Conservation (phyloP, 1,140 invertebrate genomes). For the Ceratitis capitata region DNA sequence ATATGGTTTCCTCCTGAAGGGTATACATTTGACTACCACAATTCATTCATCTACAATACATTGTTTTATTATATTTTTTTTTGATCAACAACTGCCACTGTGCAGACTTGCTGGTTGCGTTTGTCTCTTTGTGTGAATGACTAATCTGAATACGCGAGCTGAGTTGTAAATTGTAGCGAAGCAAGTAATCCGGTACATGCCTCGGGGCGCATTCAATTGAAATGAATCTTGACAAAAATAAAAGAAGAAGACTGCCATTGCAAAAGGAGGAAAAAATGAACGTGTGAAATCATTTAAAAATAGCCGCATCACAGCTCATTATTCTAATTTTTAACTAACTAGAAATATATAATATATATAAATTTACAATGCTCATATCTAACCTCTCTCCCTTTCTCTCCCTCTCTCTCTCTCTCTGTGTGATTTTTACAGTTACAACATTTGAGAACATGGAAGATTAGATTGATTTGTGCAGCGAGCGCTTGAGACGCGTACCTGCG, state of each 20-base stretch:
- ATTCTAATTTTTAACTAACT: background rate
- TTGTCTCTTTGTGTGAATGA: background rate
- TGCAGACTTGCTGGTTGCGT: background rate
- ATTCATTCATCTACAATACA: too few relatives aligned
- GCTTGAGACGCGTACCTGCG: background rate
- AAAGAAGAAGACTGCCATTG: background rate
- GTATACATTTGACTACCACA: too few relatives aligned
- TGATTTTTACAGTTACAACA: background rate
- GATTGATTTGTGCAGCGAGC: background rate
- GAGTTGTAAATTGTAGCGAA: background rate
- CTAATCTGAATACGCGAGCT: background rate
- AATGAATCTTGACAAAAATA: background rate
- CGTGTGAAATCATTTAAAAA: slow-evolving; percentile 34
- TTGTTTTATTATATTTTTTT: too few relatives aligned
- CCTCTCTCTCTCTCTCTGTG: background rate
- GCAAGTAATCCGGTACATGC: background rate
- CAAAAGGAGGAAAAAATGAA: background rate
- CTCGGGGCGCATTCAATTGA: background rate
- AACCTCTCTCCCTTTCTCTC: too few relatives aligned
- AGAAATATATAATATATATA: background rate
- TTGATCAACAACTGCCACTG: background rate
- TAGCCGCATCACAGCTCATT: background rate
- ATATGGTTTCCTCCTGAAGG: too few relatives aligned
- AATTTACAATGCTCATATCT: too few relatives aligned
- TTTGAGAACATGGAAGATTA: background rate